Conservation (phyloP, 92 coral and sea anemone genomes). For the Metridium senile region DNA sequence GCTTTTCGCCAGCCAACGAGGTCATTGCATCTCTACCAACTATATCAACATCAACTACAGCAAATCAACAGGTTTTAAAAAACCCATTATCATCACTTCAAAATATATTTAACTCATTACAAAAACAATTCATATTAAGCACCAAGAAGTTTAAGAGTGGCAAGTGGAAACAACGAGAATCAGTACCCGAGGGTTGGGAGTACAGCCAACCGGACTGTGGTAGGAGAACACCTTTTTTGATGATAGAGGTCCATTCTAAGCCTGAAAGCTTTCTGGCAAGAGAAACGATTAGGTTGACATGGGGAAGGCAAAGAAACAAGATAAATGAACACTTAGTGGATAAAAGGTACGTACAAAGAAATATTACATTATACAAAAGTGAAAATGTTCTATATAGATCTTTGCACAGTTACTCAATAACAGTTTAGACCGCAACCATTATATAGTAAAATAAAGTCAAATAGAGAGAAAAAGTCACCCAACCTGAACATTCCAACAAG, state of each 20-base stretch:
- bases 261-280: constrained; percentile 38
- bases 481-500: no score
- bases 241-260: constrained; percentile 47
- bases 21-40: not conserved
- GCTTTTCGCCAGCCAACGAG: not conserved
- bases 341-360: not conserved
- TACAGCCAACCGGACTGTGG: not conserved
- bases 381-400: not conserved
- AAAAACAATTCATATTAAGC: not conserved
- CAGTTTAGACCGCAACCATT: no score
- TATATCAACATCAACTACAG: not conserved
- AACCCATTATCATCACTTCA: not conserved
- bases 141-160: not conserved
- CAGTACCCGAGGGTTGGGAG: not conserved
- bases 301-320: constrained; percentile 32
- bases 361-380: not conserved
- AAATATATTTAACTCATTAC: not conserved
- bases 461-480: no score
- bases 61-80: not conserved
- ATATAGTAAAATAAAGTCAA: no score
- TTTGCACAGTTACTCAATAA: no score
- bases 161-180: not conserved
- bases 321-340: not conserved
- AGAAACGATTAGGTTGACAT: constrained; percentile 42
- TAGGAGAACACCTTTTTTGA: constrained; percentile 11